Base-by-base conservation (phyloP, 1,140 invertebrate genomes). In the Diabrotica virgifera region DNA sequence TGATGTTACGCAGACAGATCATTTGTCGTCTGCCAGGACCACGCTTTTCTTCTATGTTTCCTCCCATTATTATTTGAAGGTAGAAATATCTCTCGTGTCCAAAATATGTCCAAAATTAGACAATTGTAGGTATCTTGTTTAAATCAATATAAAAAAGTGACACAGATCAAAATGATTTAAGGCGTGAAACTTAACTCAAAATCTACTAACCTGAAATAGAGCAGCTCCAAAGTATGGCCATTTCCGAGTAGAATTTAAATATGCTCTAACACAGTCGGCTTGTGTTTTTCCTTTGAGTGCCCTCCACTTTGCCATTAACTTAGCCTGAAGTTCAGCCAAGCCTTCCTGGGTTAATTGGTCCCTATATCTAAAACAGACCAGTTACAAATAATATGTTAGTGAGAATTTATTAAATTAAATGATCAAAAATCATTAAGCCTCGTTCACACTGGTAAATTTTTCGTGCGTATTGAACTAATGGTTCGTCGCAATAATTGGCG, bases 151-250 rank as follows among this genome's bases (percentile, higher is more conserved):
- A 51, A 51, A 51, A 51, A 51, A 1, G 12, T 11, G 1, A 12
- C 46, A 12, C 12, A 51, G 5, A 51, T 12, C 46, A 11, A 12
- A 51, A 51, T 51, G 46, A 51, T 51, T 24, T 24, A 24, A 2
- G 24, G 24, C 24, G 24, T 1, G 4, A 24, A 24, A 24, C 24
- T 24, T 1, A 24, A 50, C 3, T 59, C 5, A 51, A 14, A 14
- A 59, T 8, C 6, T 57, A n/a, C 14, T 90, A 89, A 79, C 93
- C 82, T 92, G 90, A 81, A 96, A 97, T 0, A 98, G 83, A 51
- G 91, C 91, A 60, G 94, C 92, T 55, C 95, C 95, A 76, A 95
- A 97, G 79, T 93, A 96, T n/a, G 92, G 92, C 95, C 95, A 97
- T 78, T 97, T 97, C 69, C 95, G 86, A 5, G 94, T 94, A 74